Evolutionary conservation across 2,113 vertebrate genomes (phyloP).

Genomic region (Psettodes erumei): DNA sequence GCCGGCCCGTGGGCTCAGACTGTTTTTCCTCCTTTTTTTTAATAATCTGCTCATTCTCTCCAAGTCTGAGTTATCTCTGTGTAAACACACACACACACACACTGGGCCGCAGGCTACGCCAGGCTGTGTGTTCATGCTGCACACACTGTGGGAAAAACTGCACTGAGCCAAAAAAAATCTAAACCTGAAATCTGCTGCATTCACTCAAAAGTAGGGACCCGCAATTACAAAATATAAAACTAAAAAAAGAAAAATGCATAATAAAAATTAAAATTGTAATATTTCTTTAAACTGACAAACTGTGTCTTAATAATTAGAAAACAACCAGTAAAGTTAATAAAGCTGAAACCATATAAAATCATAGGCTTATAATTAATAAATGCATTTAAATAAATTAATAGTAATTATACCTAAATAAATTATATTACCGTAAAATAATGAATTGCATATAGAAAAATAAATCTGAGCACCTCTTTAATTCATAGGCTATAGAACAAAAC

Average conservation of each 20-base stretch:
- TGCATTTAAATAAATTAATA: too few relatives aligned
- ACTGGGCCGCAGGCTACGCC: background rate
- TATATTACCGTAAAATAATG: background rate
- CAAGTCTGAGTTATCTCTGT: constrained; percentile 28
- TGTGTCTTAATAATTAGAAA: background rate
- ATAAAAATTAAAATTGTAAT: background rate
- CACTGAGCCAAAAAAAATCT: background rate
- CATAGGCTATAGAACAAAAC: constrained; percentile 56
- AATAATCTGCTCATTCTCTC: constrained; percentile 2
- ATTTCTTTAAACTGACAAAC: background rate
- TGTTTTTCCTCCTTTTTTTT: background rate
- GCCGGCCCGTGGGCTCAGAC: background rate
- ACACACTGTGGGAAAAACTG: background rate
- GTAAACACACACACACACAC: constrained; percentile 25
- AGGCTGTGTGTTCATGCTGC: background rate
- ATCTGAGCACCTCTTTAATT: constrained; percentile 5
- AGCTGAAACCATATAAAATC: too few relatives aligned
- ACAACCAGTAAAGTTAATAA: too few relatives aligned
- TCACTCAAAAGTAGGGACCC: background rate
- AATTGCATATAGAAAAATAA: too few relatives aligned
- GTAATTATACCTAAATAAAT: too few relatives aligned
- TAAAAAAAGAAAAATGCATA: background rate
- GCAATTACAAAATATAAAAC: background rate
- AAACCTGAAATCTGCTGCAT: background rate
- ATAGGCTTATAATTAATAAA: too few relatives aligned